Evolutionary conservation across 2,797 vertebrate species (phyloP).

Genomic region (Brachymystax lenok): DNA sequence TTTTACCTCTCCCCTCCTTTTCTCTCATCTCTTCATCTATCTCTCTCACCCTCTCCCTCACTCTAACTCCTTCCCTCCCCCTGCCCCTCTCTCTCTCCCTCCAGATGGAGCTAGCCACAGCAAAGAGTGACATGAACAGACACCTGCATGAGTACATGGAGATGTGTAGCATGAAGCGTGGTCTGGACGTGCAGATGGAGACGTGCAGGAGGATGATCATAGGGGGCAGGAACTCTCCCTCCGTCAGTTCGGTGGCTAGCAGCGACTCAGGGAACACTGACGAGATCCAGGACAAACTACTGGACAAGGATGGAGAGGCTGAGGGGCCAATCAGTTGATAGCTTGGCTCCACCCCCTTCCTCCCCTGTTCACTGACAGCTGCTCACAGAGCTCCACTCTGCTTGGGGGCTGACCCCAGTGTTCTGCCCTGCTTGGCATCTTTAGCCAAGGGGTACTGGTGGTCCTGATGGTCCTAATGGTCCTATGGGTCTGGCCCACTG

Average conservation of each 20-base stretch:
- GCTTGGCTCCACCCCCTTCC: slow-evolving; percentile 24
- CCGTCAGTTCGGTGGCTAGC: slow-evolving; percentile 91
- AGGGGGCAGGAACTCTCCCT: slow-evolving; percentile 93
- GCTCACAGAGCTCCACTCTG: slow-evolving; percentile 50
- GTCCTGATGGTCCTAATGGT: slow-evolving; percentile 24
- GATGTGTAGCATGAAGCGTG: slow-evolving; percentile 95
- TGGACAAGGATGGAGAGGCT: slow-evolving; percentile 87
- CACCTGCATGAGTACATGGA: slow-evolving; percentile 97
- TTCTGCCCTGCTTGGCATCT: slow-evolving; percentile 34
- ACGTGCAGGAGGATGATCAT: slow-evolving; percentile 93
- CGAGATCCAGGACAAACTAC: slow-evolving; percentile 90
- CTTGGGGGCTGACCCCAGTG: slow-evolving; percentile 14
- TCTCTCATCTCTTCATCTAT: too few species aligned
- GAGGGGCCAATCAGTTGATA: slow-evolving; percentile 93
- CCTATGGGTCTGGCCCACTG: slow-evolving; percentile 29
- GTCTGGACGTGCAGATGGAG: slow-evolving; percentile 95
- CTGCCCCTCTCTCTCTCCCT: neutral
- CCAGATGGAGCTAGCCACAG: slow-evolving; percentile 89
- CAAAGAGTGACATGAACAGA: slow-evolving; percentile 94
- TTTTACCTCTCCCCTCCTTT: too few species aligned
- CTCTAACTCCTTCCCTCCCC: neutral
- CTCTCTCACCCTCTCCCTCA: too few species aligned
- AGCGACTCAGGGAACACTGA: slow-evolving; percentile 99
- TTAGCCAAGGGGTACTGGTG: slow-evolving; percentile 20
- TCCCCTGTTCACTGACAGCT: slow-evolving; percentile 20